Percentiles rank a stretch among this genome's conserved stretches.
These are phyloP conservation scores for Leptopterna dolabrata DNA, from an alignment of 2,888 invertebrate species.

Conservation along the genomic window DNA sequence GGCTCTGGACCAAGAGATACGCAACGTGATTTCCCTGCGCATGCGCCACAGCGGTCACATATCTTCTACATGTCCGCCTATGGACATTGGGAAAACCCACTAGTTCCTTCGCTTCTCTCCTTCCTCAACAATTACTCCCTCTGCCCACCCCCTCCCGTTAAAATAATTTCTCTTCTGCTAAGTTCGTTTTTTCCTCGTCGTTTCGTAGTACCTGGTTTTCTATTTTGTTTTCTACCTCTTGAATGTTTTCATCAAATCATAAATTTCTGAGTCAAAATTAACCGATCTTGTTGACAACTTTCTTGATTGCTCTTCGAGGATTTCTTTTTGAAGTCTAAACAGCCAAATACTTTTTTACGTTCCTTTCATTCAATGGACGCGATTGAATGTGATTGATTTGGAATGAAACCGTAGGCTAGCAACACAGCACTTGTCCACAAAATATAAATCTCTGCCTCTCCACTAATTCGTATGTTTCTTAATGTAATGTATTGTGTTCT, in stretches of 20 bases:
- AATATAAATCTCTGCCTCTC: too few relatives aligned
- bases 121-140: neutral
- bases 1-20: slow-evolving; percentile 98
- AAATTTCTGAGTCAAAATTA: too few relatives aligned
- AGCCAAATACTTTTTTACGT: too few relatives aligned
- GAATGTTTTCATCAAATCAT: neutral
- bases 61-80: slow-evolving; percentile 15
- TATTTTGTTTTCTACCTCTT: slow-evolving; percentile 19
- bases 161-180: neutral
- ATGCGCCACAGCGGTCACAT: slow-evolving; percentile 2
- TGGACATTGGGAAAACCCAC: slow-evolving; percentile 38
- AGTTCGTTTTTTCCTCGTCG: neutral
- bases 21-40: slow-evolving; percentile 80
- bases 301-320: too few relatives aligned
- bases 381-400: neutral
- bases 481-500: too few relatives aligned
- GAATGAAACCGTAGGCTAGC: neutral
- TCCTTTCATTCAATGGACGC: too few relatives aligned
- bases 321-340: too few relatives aligned
- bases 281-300: too few relatives aligned
- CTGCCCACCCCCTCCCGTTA: neutral
- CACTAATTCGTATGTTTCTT: too few relatives aligned
- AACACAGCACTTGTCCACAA: neutral
- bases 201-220: neutral
- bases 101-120: slow-evolving; percentile 48